Conservation (phyloP, 2,113 vertebrate species). For the Sander lucioperca region DNA sequence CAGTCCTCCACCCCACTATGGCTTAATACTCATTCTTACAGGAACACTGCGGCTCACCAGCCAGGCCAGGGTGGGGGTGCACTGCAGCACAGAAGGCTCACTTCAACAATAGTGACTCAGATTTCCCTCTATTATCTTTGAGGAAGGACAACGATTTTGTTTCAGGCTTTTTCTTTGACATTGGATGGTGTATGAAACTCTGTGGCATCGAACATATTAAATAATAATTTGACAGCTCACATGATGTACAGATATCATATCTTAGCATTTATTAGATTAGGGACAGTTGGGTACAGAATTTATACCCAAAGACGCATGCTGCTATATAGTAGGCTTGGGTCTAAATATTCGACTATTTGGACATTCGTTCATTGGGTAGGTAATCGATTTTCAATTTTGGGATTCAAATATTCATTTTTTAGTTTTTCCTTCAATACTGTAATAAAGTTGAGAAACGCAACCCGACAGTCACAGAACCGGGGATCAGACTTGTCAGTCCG, state of each 20-base stretch:
- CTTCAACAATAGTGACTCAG: constrained; percentile 65
- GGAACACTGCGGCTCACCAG: constrained; percentile 73
- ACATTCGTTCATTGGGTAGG: no score
- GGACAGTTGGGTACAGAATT: not conserved
- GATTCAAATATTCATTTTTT: no score
- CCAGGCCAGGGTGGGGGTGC: constrained; percentile 68
- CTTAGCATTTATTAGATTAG: constrained; percentile 16
- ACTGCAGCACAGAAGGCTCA: constrained; percentile 71
- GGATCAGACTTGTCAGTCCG: no score
- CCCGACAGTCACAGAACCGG: no score
- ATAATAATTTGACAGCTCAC: constrained; percentile 10
- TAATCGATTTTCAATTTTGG: no score
- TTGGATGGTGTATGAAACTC: not conserved
- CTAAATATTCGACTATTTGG: no score
- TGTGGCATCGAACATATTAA: not conserved
- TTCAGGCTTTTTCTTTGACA: constrained; percentile 19
- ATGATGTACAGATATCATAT: not conserved
- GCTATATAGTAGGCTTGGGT: not conserved
- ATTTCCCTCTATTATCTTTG: constrained; percentile 61
- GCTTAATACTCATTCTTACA: constrained; percentile 79
- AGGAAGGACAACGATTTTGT: constrained; percentile 35
- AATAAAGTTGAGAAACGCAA: no score
- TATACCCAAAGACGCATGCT: not conserved
- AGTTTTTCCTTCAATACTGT: no score
- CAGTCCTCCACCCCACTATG: constrained; percentile 44